Percentiles rank a stretch among this genome's conserved stretches.
Evolutionary conservation across 2,113 vertebrate species (phyloP).

Genomic region (Ictidomys tridecemlineatus): DNA sequence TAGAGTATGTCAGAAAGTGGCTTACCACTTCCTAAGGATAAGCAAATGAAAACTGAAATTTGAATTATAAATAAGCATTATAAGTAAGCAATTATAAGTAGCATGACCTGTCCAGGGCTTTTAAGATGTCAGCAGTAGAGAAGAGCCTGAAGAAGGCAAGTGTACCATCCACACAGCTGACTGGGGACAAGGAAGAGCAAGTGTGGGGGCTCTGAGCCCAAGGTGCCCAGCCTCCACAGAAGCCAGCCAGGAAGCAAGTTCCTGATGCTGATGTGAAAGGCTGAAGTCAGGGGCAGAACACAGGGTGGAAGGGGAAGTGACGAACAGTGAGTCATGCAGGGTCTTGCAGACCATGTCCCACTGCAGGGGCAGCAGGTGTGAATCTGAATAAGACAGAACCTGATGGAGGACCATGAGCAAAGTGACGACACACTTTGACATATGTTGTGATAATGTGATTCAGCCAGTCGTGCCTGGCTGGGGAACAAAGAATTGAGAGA

Average conservation of each 20-base stretch:
- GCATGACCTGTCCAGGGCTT: not conserved
- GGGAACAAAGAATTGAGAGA: not conserved
- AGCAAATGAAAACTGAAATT: not conserved
- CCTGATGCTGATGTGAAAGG: not conserved
- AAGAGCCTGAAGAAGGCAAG: not conserved
- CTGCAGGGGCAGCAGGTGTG: not conserved
- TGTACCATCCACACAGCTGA: too few species aligned
- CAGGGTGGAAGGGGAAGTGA: not conserved
- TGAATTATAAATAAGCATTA: too few species aligned
- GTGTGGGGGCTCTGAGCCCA: too few species aligned
- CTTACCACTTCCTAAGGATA: not conserved
- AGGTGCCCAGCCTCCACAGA: accelerated
- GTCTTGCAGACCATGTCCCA: not conserved
- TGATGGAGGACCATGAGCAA: not conserved
- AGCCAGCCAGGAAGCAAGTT: accelerated
- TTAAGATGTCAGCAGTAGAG: not conserved
- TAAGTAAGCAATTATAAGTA: not conserved
- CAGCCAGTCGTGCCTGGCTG: not conserved
- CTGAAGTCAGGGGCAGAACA: not conserved
- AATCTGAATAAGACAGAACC: not conserved
- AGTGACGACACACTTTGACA: not conserved
- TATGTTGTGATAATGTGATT: not conserved
- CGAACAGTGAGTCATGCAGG: accelerated
- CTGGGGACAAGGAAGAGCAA: not conserved
- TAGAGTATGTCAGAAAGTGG: not conserved